A percentile compares a stretch with the other conserved stretches of the same genome.
Evolutionary conservation across 2,113 vertebrate genomes (phyloP).

Genomic region (Dasyprocta punctata): DNA sequence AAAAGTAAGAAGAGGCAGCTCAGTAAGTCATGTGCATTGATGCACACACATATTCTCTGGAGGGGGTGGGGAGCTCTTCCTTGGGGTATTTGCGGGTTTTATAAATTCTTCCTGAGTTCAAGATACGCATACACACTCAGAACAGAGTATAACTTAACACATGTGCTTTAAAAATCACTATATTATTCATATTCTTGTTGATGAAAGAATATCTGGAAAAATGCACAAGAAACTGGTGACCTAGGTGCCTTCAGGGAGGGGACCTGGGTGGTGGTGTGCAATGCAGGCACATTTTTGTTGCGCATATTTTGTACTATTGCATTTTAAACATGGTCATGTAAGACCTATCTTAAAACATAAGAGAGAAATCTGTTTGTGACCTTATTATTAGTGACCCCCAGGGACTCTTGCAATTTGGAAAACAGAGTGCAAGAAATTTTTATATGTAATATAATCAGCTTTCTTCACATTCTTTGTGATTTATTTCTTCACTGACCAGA

Average conservation of each 20-base stretch:
- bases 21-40: no score
- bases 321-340: not conserved
- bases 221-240: not conserved
- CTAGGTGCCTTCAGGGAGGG: not conserved
- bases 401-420: not conserved
- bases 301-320: not conserved
- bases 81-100: not conserved
- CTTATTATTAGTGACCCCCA: not conserved
- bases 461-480: not conserved
- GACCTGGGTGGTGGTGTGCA: not conserved
- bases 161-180: not conserved
- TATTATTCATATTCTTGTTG: not conserved
- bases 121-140: not conserved
- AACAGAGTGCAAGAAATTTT: constrained; percentile 3
- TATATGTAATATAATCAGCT: not conserved
- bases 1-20: no score
- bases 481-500: not conserved
- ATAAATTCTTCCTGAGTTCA: not conserved
- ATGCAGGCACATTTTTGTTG: not conserved
- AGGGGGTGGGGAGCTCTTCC: not conserved
- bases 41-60: not conserved
- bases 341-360: not conserved
- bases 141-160: not conserved
- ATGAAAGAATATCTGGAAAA: not conserved
- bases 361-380: not conserved